A percentile compares a stretch with the other conserved stretches of the same genome.
Evolutionary conservation across 1,140 invertebrate genomes (phyloP).

Genomic region (Elysia chlorotica): DNA sequence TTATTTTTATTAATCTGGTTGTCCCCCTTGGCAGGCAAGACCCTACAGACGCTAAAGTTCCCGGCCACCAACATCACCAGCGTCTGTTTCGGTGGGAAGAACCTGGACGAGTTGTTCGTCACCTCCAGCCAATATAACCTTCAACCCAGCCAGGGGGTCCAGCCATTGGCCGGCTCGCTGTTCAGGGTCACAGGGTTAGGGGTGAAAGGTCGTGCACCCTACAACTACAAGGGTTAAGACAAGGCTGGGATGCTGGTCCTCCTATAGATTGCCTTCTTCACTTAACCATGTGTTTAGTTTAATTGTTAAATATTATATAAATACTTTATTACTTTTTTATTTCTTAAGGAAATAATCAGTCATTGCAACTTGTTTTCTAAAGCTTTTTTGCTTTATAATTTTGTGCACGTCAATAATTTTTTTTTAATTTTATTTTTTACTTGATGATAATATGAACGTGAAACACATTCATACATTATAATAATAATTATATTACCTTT

Average conservation of each 20-base stretch:
- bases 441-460: no score
- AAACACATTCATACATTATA: no score
- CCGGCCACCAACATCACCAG: constrained; percentile 79
- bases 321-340: not conserved
- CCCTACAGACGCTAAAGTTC: constrained; percentile 69
- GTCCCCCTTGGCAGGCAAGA: no score
- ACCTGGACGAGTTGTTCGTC: constrained; percentile 77
- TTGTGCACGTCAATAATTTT: not conserved
- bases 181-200: constrained; percentile 68
- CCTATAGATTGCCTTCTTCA: not conserved
- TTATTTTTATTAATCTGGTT: no score
- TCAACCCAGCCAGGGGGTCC: constrained; percentile 65
- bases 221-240: constrained; percentile 32
- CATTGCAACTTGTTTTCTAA: not conserved
- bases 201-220: constrained; percentile 34
- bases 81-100: constrained; percentile 77
- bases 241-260: not conserved
- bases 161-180: constrained; percentile 71
- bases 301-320: not conserved
- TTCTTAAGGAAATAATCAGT: not conserved
- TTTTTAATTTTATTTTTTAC: not conserved
- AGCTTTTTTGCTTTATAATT: not conserved
- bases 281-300: not conserved
- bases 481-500: no score
- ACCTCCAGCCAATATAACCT: constrained; percentile 69